Evolutionary conservation across 1,140 invertebrate species (phyloP).

Genomic region (Zaprionus tsacasi): DNA sequence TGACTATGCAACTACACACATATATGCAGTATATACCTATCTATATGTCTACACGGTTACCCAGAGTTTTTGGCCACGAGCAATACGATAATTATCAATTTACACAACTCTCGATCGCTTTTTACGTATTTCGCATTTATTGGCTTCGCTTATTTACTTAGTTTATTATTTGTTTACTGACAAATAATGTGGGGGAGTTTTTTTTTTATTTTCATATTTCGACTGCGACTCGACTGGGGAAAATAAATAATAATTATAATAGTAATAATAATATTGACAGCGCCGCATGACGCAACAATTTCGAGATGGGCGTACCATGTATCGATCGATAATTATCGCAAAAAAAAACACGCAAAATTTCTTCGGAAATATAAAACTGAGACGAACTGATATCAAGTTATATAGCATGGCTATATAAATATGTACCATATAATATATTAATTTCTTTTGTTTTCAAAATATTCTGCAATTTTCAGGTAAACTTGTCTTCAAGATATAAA

Average conservation of each 20-base stretch:
- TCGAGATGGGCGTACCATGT: conserved; percentile 12
- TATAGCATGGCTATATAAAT: neutral
- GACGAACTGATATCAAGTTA: neutral
- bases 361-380: neutral
- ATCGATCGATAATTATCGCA: neutral
- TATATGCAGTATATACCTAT: neutral
- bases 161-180: conserved; percentile 38
- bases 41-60: neutral
- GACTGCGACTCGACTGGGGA: neutral
- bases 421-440: neutral
- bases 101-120: conserved; percentile 27
- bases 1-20: conserved; percentile 20
- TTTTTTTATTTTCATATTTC: neutral
- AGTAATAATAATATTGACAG: conserved; percentile 19
- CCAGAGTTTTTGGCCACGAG: conserved; percentile 16
- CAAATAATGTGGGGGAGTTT: neutral
- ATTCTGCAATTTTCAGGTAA: no score
- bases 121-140: conserved; percentile 30
- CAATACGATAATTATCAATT: conserved; percentile 48
- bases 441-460: no score
- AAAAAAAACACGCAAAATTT: neutral
- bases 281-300: conserved; percentile 30
- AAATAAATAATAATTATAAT: conserved; percentile 33
- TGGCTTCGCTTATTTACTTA: conserved; percentile 34
- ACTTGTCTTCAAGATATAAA: no score